These are phyloP conservation scores for Axis porcinus DNA, from an alignment of 2,113 vertebrate genomes.

Conservation along the genomic window DNA sequence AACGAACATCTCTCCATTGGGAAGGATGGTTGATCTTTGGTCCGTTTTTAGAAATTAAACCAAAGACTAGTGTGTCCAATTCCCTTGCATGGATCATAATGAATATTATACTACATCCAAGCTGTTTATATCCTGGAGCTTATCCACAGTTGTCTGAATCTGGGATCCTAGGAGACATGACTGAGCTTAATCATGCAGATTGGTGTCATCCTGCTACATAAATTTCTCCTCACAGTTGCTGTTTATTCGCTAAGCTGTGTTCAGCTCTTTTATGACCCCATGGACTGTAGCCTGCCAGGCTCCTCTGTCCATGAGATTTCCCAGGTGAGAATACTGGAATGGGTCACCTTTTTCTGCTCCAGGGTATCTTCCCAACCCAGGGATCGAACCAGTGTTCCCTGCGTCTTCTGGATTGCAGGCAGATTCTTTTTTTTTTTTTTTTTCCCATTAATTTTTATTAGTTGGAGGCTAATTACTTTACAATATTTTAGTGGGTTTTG, in stretches of 20 bases:
- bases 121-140: neutral
- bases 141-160: neutral
- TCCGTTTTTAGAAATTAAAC: neutral
- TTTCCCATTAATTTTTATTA: too few species aligned
- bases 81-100: neutral
- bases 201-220: neutral
- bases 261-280: neutral
- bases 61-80: neutral
- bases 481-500: too few species aligned
- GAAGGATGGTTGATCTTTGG: neutral
- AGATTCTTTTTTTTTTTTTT: too few species aligned
- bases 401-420: neutral
- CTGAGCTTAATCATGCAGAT: neutral
- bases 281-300: neutral
- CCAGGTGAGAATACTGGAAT: neutral
- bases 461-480: too few species aligned
- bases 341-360: neutral
- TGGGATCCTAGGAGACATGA: neutral
- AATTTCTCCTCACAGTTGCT: neutral
- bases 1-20: neutral
- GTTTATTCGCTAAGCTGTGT: neutral
- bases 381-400: accelerated
- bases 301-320: neutral
- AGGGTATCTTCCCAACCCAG: neutral
- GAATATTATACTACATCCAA: neutral